These are phyloP conservation scores for Notothenia coriiceps DNA, from an alignment of 2,113 vertebrate genomes.

Conservation along the genomic window DNA sequence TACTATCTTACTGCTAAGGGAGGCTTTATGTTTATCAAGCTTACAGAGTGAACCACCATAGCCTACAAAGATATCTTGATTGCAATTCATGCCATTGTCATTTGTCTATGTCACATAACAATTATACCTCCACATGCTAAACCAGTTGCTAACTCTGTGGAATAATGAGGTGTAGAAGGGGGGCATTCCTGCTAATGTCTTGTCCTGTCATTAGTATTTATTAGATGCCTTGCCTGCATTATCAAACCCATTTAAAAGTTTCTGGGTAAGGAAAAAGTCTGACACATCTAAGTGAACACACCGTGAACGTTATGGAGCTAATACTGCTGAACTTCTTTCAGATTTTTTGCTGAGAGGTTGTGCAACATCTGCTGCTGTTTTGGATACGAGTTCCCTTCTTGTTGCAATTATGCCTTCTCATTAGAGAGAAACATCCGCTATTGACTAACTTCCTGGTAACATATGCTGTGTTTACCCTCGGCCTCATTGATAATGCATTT, in stretches of 20 bases:
- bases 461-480: conserved; percentile 74
- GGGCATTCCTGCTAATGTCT: conserved; percentile 67
- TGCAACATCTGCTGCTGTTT: conserved; percentile 62
- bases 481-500: conserved; percentile 77
- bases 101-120: conserved; percentile 68
- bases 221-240: conserved; percentile 64
- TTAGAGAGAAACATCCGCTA: conserved; percentile 74
- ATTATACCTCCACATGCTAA: conserved; percentile 63
- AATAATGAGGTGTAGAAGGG: conserved; percentile 66
- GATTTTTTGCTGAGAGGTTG: conserved; percentile 20
- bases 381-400: conserved; percentile 41
- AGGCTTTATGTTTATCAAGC: conserved; percentile 35
- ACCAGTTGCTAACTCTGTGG: conserved; percentile 53
- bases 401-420: conserved; percentile 76
- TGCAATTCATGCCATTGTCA: conserved; percentile 65
- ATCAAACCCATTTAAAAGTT: conserved; percentile 69
- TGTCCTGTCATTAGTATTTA: conserved; percentile 76
- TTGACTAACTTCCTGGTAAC: conserved; percentile 69
- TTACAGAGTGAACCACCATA: conserved; percentile 29
- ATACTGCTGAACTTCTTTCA: conserved; percentile 18
- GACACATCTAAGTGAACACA: conserved; percentile 32
- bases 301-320: conserved; percentile 35
- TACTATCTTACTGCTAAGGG: conserved; percentile 23
- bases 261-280: conserved; percentile 44
- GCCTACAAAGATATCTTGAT: conserved; percentile 65